Base-by-base conservation (phyloP, 1,140 invertebrate species). In the Pemphigus obesinymphae region DNA sequence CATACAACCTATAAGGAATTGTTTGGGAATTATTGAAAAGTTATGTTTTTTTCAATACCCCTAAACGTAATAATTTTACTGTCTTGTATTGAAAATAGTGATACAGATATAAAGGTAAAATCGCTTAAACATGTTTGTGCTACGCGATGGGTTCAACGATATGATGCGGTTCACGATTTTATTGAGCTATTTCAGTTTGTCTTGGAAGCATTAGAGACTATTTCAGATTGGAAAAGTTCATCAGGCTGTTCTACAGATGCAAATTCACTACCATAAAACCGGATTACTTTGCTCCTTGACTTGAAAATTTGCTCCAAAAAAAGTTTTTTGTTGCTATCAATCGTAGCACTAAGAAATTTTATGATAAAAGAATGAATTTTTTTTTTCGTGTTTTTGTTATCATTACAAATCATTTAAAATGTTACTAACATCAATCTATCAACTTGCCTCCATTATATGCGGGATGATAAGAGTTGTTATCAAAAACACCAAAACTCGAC, bases 111-210 rank as follows among this genome's bases (percentile, higher is more conserved):
- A 7, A 61, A 61, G 15, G 6, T 61, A 29, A 61, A 31, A 61
- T 31, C 26, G 13, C 15, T 61, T 29, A 31, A 61, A 31, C 11
- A 26, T 13, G 26, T 61, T 29, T 61, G 26, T 31, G 58, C 15
- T 13, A 70, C 66, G 17, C 34, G 66, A 40, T 70, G 66, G 66
- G n/a, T 70, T 15, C 66, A 70, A 40, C 15, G 66, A 70, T 70
- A 70, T 26, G 66, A 70, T 70, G 26, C 58, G 11, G 58, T 61
- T 61, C 26, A 29, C 7, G 26, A 61, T 61, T 61, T 61, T 26
- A 11, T 23, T 55, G 53, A 55, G 23, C 23, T 55, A 55, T 55
- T 55, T 23, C n/a, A 23, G 23, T 55, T 23, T 55, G 53, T 55
- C 23, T 23, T 55, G 23, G 23, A 23, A 55, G 2, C 53, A 55